phyloP scores from a whole-genome alignment of 2,888 invertebrate species.

The Hypomecis atomaria region DNA sequence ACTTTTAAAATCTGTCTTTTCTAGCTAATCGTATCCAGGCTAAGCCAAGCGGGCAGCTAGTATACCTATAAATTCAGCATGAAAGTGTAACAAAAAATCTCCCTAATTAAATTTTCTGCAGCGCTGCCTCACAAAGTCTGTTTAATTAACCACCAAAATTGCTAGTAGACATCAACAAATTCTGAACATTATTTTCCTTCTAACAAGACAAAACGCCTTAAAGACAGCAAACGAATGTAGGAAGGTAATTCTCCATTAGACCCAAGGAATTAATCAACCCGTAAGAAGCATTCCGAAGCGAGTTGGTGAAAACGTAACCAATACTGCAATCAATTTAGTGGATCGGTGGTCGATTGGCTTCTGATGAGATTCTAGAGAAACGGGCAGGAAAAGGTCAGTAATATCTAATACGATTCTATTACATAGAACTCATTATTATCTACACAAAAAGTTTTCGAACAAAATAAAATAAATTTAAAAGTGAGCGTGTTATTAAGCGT shows the following conservation, averaged over 20 bases:
- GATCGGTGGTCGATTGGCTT: conserved; percentile 50
- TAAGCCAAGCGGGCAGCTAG: no score
- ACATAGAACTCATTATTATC: no score
- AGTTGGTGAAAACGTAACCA: conserved; percentile 63
- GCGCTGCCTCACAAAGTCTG: neutral
- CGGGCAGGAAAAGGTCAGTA: neutral
- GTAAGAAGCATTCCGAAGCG: conserved; percentile 64
- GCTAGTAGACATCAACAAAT: conserved; percentile 5
- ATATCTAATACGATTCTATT: no score
- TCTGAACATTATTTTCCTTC: conserved; percentile 13
- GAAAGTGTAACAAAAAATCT: no score
- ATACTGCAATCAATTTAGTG: conserved; percentile 63
- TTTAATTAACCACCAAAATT: conserved; percentile 3
- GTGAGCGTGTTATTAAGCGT: no score
- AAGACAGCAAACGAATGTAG: conserved; percentile 59
- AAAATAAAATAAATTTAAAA: no score
- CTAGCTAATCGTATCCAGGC: no score
- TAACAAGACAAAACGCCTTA: conserved; percentile 50
- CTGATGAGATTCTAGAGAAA: conserved; percentile 10
- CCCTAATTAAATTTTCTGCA: neutral
- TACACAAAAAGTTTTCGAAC: no score
- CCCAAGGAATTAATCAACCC: conserved; percentile 70
- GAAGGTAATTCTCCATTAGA: conserved; percentile 64
- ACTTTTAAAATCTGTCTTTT: no score
- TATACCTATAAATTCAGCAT: no score